A percentile compares a stretch with the other conserved stretches of the same genome.
Evolutionary conservation across 1,140 invertebrate genomes (phyloP).

Genomic region (Drosophila biarmipes): DNA sequence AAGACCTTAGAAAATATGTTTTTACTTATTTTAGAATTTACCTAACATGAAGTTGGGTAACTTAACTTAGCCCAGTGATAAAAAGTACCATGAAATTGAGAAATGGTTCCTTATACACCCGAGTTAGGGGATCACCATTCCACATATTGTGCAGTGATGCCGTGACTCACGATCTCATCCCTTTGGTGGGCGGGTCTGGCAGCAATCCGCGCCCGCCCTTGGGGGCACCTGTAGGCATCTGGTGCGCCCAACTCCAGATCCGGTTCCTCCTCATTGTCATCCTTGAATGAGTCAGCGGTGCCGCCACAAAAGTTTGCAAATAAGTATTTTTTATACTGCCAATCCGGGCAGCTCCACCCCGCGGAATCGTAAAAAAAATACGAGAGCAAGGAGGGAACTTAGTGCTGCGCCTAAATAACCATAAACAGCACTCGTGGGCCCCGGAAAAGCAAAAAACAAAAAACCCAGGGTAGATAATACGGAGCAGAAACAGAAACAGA

Average conservation of each 20-base stretch:
- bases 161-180: conserved; percentile 46
- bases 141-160: not conserved
- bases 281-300: conserved; percentile 69
- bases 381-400: conserved; percentile 59
- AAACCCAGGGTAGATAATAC: conserved; percentile 20
- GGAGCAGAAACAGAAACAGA: too few species aligned
- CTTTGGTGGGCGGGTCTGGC: conserved; percentile 7
- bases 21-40: too few species aligned
- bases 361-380: conserved; percentile 44
- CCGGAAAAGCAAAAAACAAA: conserved; percentile 5
- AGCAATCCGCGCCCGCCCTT: conserved; percentile 13
- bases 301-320: conserved; percentile 79
- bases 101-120: too few species aligned
- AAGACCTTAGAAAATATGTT: too few species aligned
- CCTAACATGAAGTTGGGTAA: too few species aligned
- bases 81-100: too few species aligned
- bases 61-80: too few species aligned
- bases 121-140: too few species aligned
- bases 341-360: conserved; percentile 37
- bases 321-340: conserved; percentile 79
- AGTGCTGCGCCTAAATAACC: conserved; percentile 80
- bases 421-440: conserved; percentile 77
- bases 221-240: conserved; percentile 62
- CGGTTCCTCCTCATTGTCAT: conserved; percentile 48
- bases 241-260: conserved; percentile 3